Percentiles rank a stretch among this genome's conserved stretches.
These are phyloP conservation scores for Lepidothrix coronata DNA, from an alignment of 2,113 vertebrate species.

Conservation along the genomic window DNA sequence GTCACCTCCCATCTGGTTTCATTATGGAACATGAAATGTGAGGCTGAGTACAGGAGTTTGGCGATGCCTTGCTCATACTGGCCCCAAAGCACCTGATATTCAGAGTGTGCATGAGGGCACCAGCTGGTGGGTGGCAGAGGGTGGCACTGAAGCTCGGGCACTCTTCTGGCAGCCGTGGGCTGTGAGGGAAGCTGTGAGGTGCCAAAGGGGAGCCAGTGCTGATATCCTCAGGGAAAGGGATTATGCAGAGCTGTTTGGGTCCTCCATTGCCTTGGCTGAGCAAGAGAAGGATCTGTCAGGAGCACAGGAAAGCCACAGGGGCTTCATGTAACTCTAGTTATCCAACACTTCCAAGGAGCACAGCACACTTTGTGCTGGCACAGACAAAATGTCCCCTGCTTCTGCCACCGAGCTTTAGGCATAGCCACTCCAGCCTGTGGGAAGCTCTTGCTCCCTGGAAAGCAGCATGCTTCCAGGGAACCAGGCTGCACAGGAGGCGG, in stretches of 20 bases:
- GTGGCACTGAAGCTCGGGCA: background rate
- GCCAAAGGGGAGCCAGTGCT: background rate
- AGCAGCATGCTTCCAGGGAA: background rate
- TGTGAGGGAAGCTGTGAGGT: too few relatives aligned
- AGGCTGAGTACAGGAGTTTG: background rate
- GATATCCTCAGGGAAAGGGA: background rate
- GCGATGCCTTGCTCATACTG: background rate
- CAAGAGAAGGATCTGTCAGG: background rate
- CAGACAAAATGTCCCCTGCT: background rate
- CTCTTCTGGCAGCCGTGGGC: background rate
- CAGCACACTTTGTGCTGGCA: background rate
- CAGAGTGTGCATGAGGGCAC: background rate
- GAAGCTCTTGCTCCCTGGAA: background rate
- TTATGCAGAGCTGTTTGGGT: background rate
- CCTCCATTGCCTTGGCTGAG: background rate
- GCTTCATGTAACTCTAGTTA: background rate
- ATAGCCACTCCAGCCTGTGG: background rate
- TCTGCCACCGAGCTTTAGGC: background rate
- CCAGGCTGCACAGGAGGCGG: background rate
- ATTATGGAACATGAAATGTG: background rate
- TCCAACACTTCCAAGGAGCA: background rate
- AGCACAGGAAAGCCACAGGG: background rate
- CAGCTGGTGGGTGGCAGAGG: background rate
- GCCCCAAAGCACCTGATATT: background rate
- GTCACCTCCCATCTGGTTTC: background rate